Evolutionary conservation across 2,797 vertebrate genomes (phyloP).

Genomic region (Gobio occitaniae): DNA sequence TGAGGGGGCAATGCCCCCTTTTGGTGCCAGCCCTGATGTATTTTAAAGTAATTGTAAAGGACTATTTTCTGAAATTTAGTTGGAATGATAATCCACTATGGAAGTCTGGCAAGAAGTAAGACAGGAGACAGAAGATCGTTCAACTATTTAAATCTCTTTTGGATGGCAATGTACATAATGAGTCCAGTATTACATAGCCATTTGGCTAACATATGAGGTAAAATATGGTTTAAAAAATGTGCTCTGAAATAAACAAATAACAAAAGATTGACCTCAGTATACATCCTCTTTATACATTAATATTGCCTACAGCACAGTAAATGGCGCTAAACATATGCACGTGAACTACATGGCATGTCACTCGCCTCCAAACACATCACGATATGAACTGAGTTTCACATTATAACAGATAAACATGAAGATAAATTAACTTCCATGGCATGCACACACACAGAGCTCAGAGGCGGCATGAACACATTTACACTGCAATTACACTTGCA

Average conservation of each 20-base stretch:
- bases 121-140: background rate
- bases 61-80: background rate
- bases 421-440: too few relatives aligned
- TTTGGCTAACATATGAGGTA: background rate
- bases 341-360: background rate
- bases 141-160: background rate
- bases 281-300: background rate
- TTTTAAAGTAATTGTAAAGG: background rate
- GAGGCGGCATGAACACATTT: too few relatives aligned
- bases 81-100: background rate
- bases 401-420: too few relatives aligned
- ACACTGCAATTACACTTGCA: too few relatives aligned
- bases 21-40: too few relatives aligned
- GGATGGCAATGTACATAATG: background rate
- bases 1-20: too few relatives aligned
- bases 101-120: background rate
- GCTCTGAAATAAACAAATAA: background rate
- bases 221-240: background rate
- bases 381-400: too few relatives aligned
- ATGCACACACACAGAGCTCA: too few relatives aligned
- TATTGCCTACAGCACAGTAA: background rate
- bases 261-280: background rate
- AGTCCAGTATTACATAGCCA: background rate
- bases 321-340: background rate
- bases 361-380: too few relatives aligned